Evolutionary conservation across 2,113 vertebrate species (phyloP), one percentile per base, ranked within the genome.

Genomic region (Heterotilapia buettikoferi): DNA sequence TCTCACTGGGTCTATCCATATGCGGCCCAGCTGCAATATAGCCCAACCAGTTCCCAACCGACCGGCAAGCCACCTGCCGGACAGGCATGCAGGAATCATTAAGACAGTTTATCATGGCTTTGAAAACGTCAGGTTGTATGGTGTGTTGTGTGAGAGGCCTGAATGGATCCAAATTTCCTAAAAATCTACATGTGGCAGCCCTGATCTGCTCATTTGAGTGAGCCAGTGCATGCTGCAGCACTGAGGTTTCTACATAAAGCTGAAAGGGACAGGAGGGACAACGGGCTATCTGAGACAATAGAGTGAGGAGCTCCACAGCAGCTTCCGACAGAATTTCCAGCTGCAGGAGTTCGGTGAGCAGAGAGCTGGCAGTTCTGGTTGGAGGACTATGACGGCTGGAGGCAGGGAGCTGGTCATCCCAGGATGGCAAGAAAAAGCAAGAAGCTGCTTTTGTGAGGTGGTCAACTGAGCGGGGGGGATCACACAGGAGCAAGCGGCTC

Each of bases 151-250:
- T 3, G 5, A 36, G 63, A 57, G 80, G 26, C 24, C 50, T 57
- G 47, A 90, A 92, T 6, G 94, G 95, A 52, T 94, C 36, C 24
- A 96, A 18, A 78, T 97, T 97, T 73, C 97, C 97, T 57, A 99
- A 92, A 16, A 99, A 95, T 80, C 94, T 95, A 8, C 98, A 98
- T 4, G 97, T 93, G 50, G 96, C 97, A 16, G 96, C 96, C 68
- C 97, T 96, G 86, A 99, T 92, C 1, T 40, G 91, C 31, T 95
- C 94, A 9, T 97, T 93, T 4, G 33, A 40, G 84, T 98, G 97
- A 63, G 47, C n/a, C n/a, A 97, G 81, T 2, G 94, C 95, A 63
- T 68, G 83, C 31, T 93, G 85, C 6, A 99, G 94, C 81, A 96
- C 92, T 2, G 29, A 57, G 31, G 87, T 90, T 43, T 96, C 94